Evolutionary conservation across 2,797 vertebrate species (phyloP).

Genomic region (Setipinna tenuifilis): DNA sequence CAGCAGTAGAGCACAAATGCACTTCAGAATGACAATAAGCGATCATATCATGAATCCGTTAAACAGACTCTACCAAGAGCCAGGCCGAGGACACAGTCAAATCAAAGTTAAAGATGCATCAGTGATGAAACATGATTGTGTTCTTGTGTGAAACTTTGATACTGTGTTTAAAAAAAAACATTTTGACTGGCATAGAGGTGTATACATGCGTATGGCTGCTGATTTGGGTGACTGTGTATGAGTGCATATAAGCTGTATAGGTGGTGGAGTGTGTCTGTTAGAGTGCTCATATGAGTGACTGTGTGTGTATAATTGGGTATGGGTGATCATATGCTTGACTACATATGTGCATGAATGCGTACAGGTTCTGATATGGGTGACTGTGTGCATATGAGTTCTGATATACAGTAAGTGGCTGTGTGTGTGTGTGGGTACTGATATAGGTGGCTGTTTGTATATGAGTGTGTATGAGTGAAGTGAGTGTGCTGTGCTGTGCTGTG

Average conservation of each 20-base stretch:
- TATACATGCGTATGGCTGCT: no score
- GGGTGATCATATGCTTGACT: no score
- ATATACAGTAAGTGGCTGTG: conserved; percentile 26
- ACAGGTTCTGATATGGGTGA: conserved; percentile 7
- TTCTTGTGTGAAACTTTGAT: not conserved
- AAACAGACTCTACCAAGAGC: no score
- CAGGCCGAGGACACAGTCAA: no score
- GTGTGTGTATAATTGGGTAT: not conserved
- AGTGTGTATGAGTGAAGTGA: no score
- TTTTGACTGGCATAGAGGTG: no score
- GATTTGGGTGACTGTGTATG: not conserved
- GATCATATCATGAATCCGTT: no score
- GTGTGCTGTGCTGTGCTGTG: not conserved
- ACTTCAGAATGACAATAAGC: no score
- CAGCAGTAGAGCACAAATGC: no score
- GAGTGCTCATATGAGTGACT: conserved; percentile 25
- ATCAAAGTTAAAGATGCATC: no score
- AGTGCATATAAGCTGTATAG: not conserved
- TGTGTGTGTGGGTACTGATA: not conserved
- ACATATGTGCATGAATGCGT: no score
- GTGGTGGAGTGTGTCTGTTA: not conserved
- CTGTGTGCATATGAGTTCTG: not conserved
- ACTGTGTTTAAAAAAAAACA: not conserved
- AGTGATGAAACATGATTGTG: no score
- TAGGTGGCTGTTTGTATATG: not conserved